Evolutionary conservation across 2,113 vertebrate genomes (phyloP), one percentile per base, ranked within the genome.

Genomic region (Prietella phreatophila): DNA sequence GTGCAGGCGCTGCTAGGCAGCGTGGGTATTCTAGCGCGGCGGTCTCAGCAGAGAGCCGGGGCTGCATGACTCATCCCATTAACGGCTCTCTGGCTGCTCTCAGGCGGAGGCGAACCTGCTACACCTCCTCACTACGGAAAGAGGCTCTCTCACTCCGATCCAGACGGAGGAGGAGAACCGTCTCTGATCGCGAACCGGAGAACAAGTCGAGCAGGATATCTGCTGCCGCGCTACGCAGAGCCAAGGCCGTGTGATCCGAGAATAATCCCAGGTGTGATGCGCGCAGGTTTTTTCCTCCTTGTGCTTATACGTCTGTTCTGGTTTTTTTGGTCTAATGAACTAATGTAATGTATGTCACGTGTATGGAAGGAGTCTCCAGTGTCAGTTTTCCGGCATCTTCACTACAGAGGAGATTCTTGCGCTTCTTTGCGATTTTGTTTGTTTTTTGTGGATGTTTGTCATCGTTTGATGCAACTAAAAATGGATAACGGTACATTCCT

Each of bases 1-100:
- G 50, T 84, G 55, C 83, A 84, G 30, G 6, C 47, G 83, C 86
- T 75, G 60, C 65, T 33, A 80, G 84, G 88, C 86, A 86, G 86
- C 55, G 86, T 91, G 90, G 85, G 86, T 91, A 83, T 76, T 69
- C 22, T 63, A 81, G 82, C 30, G 75, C 78, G 39, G 86, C 86
- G 47, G 56, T 88, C 56, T 85, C 67, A 39, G 82, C 55, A n/a
- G 53, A 85, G 89, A 90, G 83, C 79, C 56, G 30, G 39, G 85
- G 86, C 85, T 82, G 86, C 25, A 33, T 87, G 89, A 89, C 80
- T 89, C 89, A 89, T 87, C 86, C 65, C 89, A 90, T 88, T 91
- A 85, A 83, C 50, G 85, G 87, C 71, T 86, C 87, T 85, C 58
- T 55, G 89, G 58, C 80, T 88, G 85, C 86, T 85, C 65, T 88